phyloP scores from a whole-genome alignment of 2,888 invertebrate species.

The Xanthorhoe spadicearia region DNA sequence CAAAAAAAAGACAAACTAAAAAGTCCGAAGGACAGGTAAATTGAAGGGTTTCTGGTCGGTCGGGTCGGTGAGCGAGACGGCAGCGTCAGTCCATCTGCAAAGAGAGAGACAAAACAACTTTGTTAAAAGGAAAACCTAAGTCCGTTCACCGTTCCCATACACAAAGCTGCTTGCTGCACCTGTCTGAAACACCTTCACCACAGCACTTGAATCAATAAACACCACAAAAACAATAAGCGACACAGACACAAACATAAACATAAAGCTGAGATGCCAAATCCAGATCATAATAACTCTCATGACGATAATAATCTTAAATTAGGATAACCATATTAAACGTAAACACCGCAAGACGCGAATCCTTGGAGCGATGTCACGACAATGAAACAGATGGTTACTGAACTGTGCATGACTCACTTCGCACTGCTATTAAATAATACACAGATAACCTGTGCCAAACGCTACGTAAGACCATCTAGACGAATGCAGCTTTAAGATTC shows the following conservation, averaged over 20 bases:
- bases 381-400: conserved; percentile 68
- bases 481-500: conserved; percentile 19
- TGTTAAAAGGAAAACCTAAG: conserved; percentile 64
- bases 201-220: conserved; percentile 67
- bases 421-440: conserved; percentile 45
- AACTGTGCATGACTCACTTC: conserved; percentile 62
- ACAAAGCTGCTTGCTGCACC: conserved; percentile 51
- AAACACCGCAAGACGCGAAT: conserved; percentile 41
- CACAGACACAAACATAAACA: conserved; percentile 41
- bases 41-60: conserved; percentile 47
- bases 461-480: conserved; percentile 26
- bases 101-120: conserved; percentile 76
- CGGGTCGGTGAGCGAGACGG: conserved; percentile 57
- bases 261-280: neutral
- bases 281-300: conserved; percentile 21
- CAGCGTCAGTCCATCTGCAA: conserved; percentile 71
- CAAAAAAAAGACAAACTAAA: conserved; percentile 38
- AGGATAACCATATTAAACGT: conserved; percentile 30
- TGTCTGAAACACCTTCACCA: conserved; percentile 63
- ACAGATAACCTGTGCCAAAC: conserved; percentile 46
- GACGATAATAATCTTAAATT: conserved; percentile 29
- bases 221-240: conserved; percentile 44
- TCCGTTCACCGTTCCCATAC: conserved; percentile 66
- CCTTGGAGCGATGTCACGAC: conserved; percentile 55
- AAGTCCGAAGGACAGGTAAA: conserved; percentile 49